Conservation (phyloP, 2,113 vertebrate genomes). For the Xenus cinereus region DNA sequence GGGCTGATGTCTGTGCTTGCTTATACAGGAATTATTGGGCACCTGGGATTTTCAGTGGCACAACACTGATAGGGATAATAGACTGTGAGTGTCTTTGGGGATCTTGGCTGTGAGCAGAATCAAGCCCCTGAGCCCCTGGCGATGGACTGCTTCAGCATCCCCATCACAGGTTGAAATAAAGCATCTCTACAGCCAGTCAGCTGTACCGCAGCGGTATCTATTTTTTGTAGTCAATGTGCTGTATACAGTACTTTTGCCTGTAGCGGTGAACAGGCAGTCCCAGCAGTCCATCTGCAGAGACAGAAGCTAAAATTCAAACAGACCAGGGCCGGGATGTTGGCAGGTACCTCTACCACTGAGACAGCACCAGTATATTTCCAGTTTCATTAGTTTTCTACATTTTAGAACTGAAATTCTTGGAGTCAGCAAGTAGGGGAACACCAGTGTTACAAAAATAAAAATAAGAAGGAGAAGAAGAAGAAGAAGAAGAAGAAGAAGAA, state of each 20-base stretch:
- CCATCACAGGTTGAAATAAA: not conserved
- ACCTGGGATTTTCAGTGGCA: not conserved
- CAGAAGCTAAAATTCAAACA: not conserved
- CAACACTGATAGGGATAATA: not conserved
- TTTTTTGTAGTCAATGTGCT: not conserved
- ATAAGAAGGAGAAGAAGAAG: no score
- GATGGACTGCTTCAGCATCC: not conserved
- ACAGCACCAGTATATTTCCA: not conserved
- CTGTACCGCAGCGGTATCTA: not conserved
- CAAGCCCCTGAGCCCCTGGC: not conserved
- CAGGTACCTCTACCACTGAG: not conserved
- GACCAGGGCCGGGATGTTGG: not conserved
- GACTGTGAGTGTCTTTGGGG: not conserved
- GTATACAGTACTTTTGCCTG: not conserved
- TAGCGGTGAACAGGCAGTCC: not conserved
- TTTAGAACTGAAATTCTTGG: not conserved
- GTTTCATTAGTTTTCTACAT: not conserved
- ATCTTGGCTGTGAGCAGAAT: not conserved
- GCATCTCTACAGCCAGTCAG: not conserved
- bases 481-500: no score
- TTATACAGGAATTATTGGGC: not conserved
- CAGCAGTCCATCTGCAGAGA: not conserved
- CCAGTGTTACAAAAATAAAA: not conserved
- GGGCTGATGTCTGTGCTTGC: not conserved
- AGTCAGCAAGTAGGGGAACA: not conserved